These are phyloP conservation scores for Toxostoma redivivum DNA, from an alignment of 2,113 vertebrate species.

Conservation along the genomic window DNA sequence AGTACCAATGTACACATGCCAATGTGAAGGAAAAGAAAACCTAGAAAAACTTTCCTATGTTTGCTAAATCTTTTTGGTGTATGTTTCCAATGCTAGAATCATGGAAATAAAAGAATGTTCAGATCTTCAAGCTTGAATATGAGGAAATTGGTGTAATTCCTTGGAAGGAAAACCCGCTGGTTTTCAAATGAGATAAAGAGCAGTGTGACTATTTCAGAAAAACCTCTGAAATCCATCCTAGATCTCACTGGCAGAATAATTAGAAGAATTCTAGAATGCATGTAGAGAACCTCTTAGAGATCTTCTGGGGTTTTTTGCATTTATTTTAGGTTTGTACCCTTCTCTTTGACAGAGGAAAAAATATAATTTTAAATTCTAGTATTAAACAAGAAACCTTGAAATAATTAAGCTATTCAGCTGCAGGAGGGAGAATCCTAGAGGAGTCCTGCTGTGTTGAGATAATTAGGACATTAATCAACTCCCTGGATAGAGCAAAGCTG, in stretches of 20 bases:
- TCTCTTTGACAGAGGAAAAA: background rate
- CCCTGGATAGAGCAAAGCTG: background rate
- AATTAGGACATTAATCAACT: conserved; percentile 56
- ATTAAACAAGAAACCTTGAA: conserved; percentile 38
- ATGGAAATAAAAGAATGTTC: background rate
- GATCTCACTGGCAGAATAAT: background rate
- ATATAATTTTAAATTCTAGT: background rate
- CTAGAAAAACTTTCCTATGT: background rate
- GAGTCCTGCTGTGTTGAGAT: conserved; percentile 33
- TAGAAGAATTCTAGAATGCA: background rate
- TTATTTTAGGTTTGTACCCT: background rate
- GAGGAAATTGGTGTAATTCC: background rate
- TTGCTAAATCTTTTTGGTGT: background rate
- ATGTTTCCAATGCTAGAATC: background rate
- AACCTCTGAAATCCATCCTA: background rate
- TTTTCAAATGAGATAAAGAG: background rate
- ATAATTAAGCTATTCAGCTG: conserved; percentile 21
- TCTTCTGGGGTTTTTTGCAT: background rate
- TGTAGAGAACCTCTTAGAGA: background rate
- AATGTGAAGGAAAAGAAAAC: background rate
- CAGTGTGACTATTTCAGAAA: background rate
- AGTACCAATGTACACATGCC: rapidly evolving
- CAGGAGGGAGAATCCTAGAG: conserved; percentile 22
- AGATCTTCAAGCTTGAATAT: background rate
- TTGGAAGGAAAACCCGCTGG: background rate